Conservation (phyloP, 2,113 vertebrate species). For the Antechinus flavipes region DNA sequence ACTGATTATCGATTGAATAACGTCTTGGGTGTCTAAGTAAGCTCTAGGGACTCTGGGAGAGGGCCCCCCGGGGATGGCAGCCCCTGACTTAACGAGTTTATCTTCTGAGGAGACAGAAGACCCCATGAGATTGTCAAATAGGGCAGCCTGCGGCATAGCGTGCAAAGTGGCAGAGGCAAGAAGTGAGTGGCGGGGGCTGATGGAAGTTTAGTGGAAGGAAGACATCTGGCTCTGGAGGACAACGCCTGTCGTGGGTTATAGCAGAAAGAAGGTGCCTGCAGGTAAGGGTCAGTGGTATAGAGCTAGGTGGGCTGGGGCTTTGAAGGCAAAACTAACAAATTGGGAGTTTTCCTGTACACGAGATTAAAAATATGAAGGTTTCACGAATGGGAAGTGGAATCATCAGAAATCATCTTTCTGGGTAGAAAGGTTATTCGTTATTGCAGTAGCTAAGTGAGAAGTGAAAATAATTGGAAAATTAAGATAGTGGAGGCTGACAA, state of each 20-base stretch:
- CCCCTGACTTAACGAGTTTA: not conserved
- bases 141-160: too few species aligned
- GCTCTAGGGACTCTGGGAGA: too few species aligned
- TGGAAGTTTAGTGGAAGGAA: not conserved
- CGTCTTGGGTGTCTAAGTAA: constrained; percentile 18
- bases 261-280: not conserved
- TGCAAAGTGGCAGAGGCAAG: not conserved
- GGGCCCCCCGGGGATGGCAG: too few species aligned
- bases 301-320: not conserved
- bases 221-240: not conserved
- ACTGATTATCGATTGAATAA: constrained; percentile 21
- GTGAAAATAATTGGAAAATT: not conserved
- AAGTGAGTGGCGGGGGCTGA: not conserved
- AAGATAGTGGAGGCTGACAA: not conserved
- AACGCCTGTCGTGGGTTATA: not conserved
- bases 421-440: not conserved
- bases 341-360: not conserved
- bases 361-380: not conserved
- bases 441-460: not conserved
- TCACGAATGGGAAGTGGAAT: not conserved
- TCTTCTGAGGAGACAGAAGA: too few species aligned
- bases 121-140: too few species aligned
- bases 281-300: not conserved
- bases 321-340: not conserved
- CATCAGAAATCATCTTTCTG: not conserved